Percentiles rank a stretch among this genome's conserved stretches.
Evolutionary conservation across 2,113 vertebrate genomes (phyloP).

Genomic region (Psammodynastes pulverulentus): DNA sequence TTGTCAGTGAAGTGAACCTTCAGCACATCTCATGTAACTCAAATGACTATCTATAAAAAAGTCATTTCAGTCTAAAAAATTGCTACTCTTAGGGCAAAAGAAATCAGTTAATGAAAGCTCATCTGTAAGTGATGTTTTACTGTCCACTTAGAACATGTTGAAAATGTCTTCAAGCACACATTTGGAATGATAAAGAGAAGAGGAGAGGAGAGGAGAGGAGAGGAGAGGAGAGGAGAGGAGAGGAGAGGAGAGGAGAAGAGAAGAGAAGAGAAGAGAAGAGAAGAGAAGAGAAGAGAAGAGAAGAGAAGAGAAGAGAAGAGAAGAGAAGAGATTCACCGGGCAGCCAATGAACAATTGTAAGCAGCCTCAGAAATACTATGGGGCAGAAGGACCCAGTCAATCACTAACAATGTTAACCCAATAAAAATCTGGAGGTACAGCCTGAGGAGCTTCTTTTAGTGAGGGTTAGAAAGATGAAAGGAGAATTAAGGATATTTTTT

Average conservation of each 20-base stretch:
- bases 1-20: background rate
- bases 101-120: background rate
- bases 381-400: background rate
- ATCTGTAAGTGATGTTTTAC: background rate
- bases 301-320: background rate
- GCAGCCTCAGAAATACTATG: background rate
- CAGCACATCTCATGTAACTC: background rate
- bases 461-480: background rate
- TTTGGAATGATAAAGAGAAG: background rate
- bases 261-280: background rate
- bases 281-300: background rate
- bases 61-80: background rate
- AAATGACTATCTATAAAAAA: background rate
- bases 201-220: background rate
- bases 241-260: too few species aligned
- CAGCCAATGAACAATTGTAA: background rate
- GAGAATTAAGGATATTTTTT: background rate
- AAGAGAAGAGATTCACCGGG: background rate
- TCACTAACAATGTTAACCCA: background rate
- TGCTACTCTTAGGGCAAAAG: background rate
- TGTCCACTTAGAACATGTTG: constrained; percentile 1
- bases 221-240: background rate
- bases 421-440: background rate
- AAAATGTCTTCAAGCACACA: background rate
- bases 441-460: background rate